Evolutionary conservation across 2,113 vertebrate species (phyloP).

Genomic region (Cynocephalus volans): DNA sequence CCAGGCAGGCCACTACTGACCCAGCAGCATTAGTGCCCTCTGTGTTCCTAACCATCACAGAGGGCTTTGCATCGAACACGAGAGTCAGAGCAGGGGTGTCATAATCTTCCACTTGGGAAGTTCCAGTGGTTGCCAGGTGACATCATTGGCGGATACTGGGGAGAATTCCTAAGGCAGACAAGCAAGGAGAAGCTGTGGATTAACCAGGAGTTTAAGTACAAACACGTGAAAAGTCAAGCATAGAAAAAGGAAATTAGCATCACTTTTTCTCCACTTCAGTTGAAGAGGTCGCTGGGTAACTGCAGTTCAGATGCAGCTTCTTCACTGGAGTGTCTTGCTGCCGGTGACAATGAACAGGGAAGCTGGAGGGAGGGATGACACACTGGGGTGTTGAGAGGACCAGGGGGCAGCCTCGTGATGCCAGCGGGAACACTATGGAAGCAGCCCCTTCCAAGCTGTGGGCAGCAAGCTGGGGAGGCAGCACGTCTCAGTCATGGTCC

Average conservation of each 20-base stretch:
- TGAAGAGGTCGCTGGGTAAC: background rate
- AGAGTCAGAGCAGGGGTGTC: background rate
- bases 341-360: background rate
- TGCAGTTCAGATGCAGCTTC: background rate
- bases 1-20: background rate
- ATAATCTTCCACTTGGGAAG: background rate
- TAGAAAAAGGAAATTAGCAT: background rate
- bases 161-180: background rate
- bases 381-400: background rate
- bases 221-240: background rate
- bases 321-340: background rate
- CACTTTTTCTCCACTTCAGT: background rate
- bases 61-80: background rate
- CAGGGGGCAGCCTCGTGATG: background rate
- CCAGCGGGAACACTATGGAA: background rate
- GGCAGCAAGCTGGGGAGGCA: conserved; percentile 70
- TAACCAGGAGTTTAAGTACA: background rate
- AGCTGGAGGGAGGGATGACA: background rate
- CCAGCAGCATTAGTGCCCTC: too few species aligned
- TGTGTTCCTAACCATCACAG: background rate
- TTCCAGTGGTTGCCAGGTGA: background rate
- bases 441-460: background rate
- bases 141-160: rapidly evolving
- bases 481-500: conserved; percentile 39
- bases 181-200: conserved; percentile 26